phyloP scores from a whole-genome alignment of 2,888 invertebrate species.

The Phaedon cochleariae region DNA sequence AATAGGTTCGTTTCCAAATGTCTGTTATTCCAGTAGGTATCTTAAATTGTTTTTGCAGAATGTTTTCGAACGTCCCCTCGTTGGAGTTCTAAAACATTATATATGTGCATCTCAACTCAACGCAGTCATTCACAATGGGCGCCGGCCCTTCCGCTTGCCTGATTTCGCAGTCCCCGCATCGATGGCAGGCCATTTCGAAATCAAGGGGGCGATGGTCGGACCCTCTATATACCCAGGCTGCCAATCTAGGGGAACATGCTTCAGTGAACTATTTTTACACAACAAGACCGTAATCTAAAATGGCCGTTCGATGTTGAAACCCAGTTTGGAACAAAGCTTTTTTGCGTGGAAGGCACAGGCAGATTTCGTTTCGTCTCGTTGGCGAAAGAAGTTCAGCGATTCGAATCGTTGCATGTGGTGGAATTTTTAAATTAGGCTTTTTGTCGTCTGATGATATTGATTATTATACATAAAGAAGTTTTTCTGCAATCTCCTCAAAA shows the following conservation, averaged over 20 bases:
- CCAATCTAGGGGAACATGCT: constrained; percentile 61
- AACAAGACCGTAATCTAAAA: constrained; percentile 59
- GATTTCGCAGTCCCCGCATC: constrained; percentile 52
- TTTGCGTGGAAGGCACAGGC: constrained; percentile 41
- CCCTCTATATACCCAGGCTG: constrained; percentile 53
- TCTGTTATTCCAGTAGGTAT: no score
- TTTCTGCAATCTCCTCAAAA: no score
- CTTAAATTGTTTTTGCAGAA: no score
- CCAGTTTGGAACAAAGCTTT: constrained; percentile 52
- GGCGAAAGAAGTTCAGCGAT: neutral
- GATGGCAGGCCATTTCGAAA: constrained; percentile 52
- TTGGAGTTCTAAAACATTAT: constrained; percentile 28
- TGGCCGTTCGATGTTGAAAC: constrained; percentile 55
- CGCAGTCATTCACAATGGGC: constrained; percentile 49
- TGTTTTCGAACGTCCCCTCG: constrained; percentile 11
- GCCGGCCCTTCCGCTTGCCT: constrained; percentile 55
- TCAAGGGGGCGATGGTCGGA: constrained; percentile 44
- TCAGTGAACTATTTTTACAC: constrained; percentile 62
- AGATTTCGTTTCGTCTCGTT: constrained; percentile 27
- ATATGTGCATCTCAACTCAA: constrained; percentile 45
- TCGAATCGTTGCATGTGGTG: neutral
- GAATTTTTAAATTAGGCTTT: constrained; percentile 9
- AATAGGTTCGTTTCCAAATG: no score
- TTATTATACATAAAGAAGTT: constrained; percentile 28
- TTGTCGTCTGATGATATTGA: neutral